Evolutionary conservation across 2,888 invertebrate species (phyloP).

Genomic region (Boloria selene): DNA sequence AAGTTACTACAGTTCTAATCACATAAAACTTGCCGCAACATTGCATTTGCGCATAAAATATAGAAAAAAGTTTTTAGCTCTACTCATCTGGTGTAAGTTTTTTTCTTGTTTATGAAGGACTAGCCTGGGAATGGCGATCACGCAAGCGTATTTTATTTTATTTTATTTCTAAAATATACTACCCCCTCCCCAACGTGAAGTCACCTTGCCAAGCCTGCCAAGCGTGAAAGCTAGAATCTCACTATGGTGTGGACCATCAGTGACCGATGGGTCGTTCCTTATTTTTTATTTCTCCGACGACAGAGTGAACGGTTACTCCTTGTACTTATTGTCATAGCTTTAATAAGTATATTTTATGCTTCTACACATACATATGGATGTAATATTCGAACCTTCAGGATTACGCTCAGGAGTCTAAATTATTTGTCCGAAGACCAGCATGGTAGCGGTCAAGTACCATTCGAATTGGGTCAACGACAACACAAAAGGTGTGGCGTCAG

Average conservation of each 20-base stretch:
- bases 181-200: too few relatives aligned
- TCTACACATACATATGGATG: not conserved
- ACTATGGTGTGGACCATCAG: too few relatives aligned
- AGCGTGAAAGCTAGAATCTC: too few relatives aligned
- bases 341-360: not conserved
- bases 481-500: slow-evolving; percentile 79
- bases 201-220: too few relatives aligned
- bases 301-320: too few relatives aligned
- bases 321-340: too few relatives aligned
- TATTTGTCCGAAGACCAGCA: slow-evolving; percentile 62
- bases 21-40: slow-evolving; percentile 69
- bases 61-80: slow-evolving; percentile 19
- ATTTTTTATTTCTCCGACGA: too few relatives aligned
- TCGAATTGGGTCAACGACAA: slow-evolving; percentile 77
- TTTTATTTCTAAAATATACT: too few relatives aligned
- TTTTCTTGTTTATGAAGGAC: too few relatives aligned
- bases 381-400: slow-evolving; percentile 14
- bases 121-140: too few relatives aligned
- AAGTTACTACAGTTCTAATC: slow-evolving; percentile 71
- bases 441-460: slow-evolving; percentile 64
- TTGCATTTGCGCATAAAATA: slow-evolving; percentile 67
- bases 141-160: too few relatives aligned
- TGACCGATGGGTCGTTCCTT: too few relatives aligned
- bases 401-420: slow-evolving; percentile 30
- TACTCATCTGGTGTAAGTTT: not conserved